These are phyloP conservation scores for Drosophila arawakana DNA, from an alignment of 1,140 invertebrate species.

Conservation along the genomic window DNA sequence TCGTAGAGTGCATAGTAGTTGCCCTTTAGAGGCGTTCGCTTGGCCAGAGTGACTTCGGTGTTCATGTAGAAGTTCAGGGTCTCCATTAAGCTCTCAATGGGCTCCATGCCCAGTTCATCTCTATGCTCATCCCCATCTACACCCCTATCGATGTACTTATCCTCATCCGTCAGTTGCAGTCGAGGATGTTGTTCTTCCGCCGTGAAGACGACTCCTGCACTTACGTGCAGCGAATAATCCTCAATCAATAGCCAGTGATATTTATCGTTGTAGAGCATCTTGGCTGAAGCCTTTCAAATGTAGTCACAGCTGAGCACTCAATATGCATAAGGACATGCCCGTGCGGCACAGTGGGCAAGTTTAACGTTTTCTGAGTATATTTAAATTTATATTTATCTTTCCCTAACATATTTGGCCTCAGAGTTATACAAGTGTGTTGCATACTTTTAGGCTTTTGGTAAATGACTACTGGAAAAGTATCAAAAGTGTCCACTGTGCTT, in stretches of 20 bases:
- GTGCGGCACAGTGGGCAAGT: background rate
- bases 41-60: slow-evolving; percentile 80
- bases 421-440: too few relatives aligned
- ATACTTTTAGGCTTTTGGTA: too few relatives aligned
- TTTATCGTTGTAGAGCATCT: slow-evolving; percentile 81
- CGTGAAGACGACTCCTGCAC: slow-evolving; percentile 21
- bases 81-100: slow-evolving; percentile 80
- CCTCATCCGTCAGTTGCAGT: slow-evolving; percentile 29
- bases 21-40: slow-evolving; percentile 52
- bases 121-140: slow-evolving; percentile 9
- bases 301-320: slow-evolving; percentile 73
- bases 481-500: background rate
- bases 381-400: background rate
- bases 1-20: slow-evolving; percentile 72
- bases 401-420: too few relatives aligned
- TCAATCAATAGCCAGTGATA: slow-evolving; percentile 84
- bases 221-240: slow-evolving; percentile 75
- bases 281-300: slow-evolving; percentile 77
- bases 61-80: slow-evolving; percentile 82
- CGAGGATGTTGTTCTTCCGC: slow-evolving; percentile 1
- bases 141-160: slow-evolving; percentile 1
- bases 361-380: background rate
- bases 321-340: slow-evolving; percentile 52
- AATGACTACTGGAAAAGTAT: too few relatives aligned
- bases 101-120: slow-evolving; percentile 39